A percentile compares a stretch with the other conserved stretches of the same genome.
Conservation (phyloP, 1,140 invertebrate species). For the Diachasmimorpha longicaudata region DNA sequence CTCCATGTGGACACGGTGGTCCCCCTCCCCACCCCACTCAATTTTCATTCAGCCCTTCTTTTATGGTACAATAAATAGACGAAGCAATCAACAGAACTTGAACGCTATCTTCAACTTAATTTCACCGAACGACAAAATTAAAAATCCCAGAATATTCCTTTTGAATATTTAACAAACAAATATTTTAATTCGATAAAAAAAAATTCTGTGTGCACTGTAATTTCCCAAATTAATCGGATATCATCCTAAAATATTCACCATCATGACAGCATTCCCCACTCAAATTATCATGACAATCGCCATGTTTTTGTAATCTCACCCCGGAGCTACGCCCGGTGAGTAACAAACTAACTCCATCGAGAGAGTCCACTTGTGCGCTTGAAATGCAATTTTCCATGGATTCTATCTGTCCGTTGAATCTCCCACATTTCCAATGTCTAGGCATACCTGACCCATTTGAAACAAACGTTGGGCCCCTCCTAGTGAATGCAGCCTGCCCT, state of each 20-base stretch:
- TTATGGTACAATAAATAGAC: too few species aligned
- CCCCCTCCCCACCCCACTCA: neutral
- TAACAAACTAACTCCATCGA: neutral
- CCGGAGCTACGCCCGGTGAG: constrained; percentile 15
- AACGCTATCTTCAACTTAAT: too few species aligned
- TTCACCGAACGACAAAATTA: too few species aligned
- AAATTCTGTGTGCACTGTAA: neutral
- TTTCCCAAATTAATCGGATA: neutral
- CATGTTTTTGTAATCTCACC: neutral
- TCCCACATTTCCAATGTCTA: neutral
- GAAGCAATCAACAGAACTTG: too few species aligned
- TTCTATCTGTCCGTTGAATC: neutral
- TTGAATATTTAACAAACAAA: too few species aligned
- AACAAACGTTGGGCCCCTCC: neutral
- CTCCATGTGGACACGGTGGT: neutral
- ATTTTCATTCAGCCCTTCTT: neutral
- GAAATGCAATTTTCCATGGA: constrained; percentile 1
- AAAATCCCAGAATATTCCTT: too few species aligned
- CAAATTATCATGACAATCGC: constrained; percentile 6
- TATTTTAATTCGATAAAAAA: too few species aligned
- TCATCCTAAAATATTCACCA: neutral
- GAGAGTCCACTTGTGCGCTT: neutral
- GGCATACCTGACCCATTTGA: neutral
- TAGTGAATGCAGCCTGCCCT: neutral
- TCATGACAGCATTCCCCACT: neutral